These are phyloP conservation scores for Babylonia areolata DNA, from an alignment of 1,140 invertebrate species.

Conservation along the genomic window DNA sequence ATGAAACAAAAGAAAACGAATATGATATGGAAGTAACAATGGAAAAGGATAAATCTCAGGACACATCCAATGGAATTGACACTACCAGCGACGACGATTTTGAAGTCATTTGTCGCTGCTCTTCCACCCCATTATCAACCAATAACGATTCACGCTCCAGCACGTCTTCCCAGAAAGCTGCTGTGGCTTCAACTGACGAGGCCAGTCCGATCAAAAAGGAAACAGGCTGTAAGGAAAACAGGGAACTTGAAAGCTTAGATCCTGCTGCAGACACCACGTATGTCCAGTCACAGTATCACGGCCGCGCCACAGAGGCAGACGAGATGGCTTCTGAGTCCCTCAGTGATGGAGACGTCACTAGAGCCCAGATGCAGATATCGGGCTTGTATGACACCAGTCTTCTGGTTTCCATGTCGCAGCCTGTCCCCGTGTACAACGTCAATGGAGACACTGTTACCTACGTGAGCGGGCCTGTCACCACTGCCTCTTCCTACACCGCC, in stretches of 20 bases:
- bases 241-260: neutral
- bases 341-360: neutral
- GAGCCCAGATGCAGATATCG: neutral
- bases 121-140: constrained; percentile 39
- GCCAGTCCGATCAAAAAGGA: constrained; percentile 34
- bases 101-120: constrained; percentile 48
- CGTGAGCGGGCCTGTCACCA: constrained; percentile 20
- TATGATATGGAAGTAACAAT: neutral
- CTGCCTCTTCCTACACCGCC: neutral
- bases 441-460: constrained; percentile 15
- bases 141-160: constrained; percentile 13
- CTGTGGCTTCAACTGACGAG: constrained; percentile 28
- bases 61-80: constrained; percentile 1
- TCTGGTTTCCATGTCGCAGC: neutral
- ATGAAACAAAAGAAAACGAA: neutral
- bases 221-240: neutral
- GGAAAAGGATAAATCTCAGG: constrained; percentile 10
- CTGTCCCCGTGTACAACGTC: constrained; percentile 15
- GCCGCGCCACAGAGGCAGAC: neutral
- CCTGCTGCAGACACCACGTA: neutral
- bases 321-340: neutral
- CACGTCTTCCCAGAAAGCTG: constrained; percentile 22
- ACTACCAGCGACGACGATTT: constrained; percentile 40
- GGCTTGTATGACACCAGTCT: neutral
- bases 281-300: constrained; percentile 18